These are phyloP conservation scores for Papilio glaucus DNA, from an alignment of 1,140 invertebrate genomes.

Conservation along the genomic window DNA sequence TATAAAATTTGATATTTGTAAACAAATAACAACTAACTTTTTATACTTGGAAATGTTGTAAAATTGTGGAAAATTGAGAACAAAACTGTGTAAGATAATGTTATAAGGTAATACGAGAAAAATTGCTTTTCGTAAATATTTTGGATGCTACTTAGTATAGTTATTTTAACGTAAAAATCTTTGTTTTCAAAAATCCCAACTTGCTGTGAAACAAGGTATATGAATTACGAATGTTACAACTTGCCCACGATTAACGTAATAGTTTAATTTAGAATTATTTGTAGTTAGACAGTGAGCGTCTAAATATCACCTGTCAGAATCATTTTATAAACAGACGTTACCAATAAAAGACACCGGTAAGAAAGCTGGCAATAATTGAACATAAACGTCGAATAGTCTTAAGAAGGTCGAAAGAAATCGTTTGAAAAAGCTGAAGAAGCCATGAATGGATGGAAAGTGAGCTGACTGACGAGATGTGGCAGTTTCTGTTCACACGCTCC, in stretches of 20 bases:
- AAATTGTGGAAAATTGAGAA: too few relatives aligned
- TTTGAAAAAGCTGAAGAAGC: constrained; percentile 75
- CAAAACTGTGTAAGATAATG: too few relatives aligned
- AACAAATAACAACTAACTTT: too few relatives aligned
- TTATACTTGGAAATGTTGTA: too few relatives aligned
- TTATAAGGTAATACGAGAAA: too few relatives aligned
- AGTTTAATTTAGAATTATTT: not conserved
- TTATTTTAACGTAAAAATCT: too few relatives aligned
- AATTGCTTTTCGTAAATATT: too few relatives aligned
- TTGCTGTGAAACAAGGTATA: too few relatives aligned
- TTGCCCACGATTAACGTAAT: not conserved
- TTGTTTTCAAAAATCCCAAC: too few relatives aligned
- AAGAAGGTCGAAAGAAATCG: constrained; percentile 77
- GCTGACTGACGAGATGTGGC: constrained; percentile 62
- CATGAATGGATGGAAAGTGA: constrained; percentile 82
- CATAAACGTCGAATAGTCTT: constrained; percentile 50
- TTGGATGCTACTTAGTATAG: too few relatives aligned
- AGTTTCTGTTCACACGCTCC: constrained; percentile 79
- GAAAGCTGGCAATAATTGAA: constrained; percentile 64
- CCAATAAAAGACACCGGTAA: constrained; percentile 55
- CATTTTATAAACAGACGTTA: constrained; percentile 18
- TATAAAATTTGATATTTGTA: too few relatives aligned
- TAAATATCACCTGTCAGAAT: constrained; percentile 2
- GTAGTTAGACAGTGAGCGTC: not conserved
- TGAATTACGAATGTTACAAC: not conserved